Percentiles rank a stretch among this genome's conserved stretches.
phyloP scores from a whole-genome alignment of 2,888 invertebrate species.

The Drosophila tripunctata region DNA sequence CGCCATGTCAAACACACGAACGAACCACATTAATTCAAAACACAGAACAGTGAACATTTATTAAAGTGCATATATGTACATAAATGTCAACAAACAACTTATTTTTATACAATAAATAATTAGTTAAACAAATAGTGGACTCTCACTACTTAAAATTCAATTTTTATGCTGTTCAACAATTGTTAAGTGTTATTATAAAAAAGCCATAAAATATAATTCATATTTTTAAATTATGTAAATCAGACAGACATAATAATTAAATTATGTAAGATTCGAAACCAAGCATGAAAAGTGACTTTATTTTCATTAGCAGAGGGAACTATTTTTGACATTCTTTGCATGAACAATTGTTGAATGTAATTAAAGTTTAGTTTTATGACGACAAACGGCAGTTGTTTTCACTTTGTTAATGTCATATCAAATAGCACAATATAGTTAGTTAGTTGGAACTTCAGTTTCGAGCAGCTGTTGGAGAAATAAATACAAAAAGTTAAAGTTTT shows the following conservation, averaged over 20 bases:
- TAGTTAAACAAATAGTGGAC: not conserved
- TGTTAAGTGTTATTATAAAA: no score
- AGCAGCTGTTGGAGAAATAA: not conserved
- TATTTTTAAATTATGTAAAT: not conserved
- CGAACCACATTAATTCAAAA: not conserved
- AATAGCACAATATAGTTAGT: not conserved
- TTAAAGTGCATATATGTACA: not conserved
- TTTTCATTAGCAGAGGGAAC: not conserved
- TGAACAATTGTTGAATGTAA: not conserved
- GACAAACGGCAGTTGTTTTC: not conserved
- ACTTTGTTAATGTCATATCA: not conserved
- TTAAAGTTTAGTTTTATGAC: not conserved
- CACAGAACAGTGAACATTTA: not conserved
- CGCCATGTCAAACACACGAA: not conserved
- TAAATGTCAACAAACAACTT: not conserved
- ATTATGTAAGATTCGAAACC: not conserved
- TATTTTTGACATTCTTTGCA: not conserved
- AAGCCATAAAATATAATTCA: no score
- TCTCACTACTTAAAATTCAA: no score
- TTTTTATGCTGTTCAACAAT: no score
- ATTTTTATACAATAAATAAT: not conserved
- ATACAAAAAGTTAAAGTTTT: slow-evolving; percentile 2
- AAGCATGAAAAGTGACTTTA: not conserved
- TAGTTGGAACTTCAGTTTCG: not conserved
- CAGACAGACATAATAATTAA: not conserved